phyloP scores from a whole-genome alignment of 2,113 vertebrate species.

The Cervus canadensis region DNA sequence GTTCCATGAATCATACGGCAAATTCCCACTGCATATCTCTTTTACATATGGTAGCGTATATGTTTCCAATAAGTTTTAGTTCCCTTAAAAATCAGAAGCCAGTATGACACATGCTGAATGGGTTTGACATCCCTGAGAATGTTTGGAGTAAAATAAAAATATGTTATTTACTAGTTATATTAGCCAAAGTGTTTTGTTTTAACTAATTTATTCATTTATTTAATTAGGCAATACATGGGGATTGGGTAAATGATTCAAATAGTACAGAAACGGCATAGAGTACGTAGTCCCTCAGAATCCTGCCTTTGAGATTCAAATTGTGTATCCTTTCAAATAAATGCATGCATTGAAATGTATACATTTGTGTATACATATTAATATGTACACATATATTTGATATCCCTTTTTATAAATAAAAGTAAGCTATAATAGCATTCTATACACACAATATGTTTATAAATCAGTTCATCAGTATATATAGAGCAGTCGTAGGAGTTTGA shows the following conservation, averaged over 20 bases:
- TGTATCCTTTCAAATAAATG: conserved; percentile 5
- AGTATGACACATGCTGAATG: not conserved
- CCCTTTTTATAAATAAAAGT: not conserved
- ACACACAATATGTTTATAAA: not conserved
- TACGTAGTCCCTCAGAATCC: not conserved
- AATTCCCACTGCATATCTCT: not conserved
- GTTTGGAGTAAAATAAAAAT: not conserved
- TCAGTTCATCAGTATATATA: not conserved
- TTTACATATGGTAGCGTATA: not conserved
- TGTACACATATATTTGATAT: not conserved
- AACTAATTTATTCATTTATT: not conserved
- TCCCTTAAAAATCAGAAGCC: not conserved
- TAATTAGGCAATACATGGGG: not conserved
- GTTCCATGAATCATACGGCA: not conserved
- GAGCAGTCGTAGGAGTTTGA: not conserved
- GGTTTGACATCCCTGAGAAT: not conserved
- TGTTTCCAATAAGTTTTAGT: not conserved
- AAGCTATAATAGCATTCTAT: not conserved
- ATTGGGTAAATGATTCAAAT: not conserved
- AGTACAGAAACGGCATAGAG: not conserved
- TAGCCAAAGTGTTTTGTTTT: not conserved
- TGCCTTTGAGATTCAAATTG: not conserved
- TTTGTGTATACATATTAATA: not conserved
- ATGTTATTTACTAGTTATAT: not conserved
- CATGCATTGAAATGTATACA: not conserved